Evolutionary conservation across 53 echinoderm and acorn worm genomes (phyloP).

Genomic region (Crossaster papposus): DNA sequence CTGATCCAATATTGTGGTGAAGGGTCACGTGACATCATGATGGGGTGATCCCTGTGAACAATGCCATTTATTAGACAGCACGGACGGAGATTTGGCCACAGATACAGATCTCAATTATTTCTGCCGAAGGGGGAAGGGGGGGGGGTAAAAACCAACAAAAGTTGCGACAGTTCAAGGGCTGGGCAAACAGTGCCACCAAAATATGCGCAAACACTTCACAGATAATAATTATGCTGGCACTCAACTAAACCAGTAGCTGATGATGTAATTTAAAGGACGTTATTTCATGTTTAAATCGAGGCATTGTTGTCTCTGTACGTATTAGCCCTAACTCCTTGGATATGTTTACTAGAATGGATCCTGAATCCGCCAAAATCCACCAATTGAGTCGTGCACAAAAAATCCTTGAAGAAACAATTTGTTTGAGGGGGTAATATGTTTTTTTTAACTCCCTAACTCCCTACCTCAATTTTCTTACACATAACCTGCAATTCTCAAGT

Average conservation of each 20-base stretch:
- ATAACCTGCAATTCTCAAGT: too few relatives aligned
- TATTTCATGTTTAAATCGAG: neutral
- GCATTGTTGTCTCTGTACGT: too few relatives aligned
- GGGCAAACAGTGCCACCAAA: slow-evolving; percentile 5
- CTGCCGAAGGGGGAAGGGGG: neutral
- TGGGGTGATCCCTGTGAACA: neutral
- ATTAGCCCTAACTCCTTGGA: too few relatives aligned
- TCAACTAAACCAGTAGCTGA: neutral
- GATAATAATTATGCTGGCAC: neutral
- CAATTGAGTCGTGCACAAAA: too few relatives aligned
- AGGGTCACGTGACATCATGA: neutral
- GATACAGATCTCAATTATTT: neutral
- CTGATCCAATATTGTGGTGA: neutral
- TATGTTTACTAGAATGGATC: too few relatives aligned
- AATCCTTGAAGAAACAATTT: too few relatives aligned
- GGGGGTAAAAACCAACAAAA: neutral
- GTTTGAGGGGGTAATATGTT: too few relatives aligned
- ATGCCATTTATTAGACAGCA: neutral
- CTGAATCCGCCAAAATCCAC: too few relatives aligned
- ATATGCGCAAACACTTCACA: neutral
- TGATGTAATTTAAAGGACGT: neutral
- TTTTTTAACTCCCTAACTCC: too few relatives aligned
- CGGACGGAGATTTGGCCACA: neutral
- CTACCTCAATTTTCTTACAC: too few relatives aligned
- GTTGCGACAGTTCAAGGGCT: slow-evolving; percentile 8